Evolutionary conservation across 1,140 invertebrate species (phyloP), one percentile per base, ranked within the genome.

Genomic region (Brevipalpus yothersi): DNA sequence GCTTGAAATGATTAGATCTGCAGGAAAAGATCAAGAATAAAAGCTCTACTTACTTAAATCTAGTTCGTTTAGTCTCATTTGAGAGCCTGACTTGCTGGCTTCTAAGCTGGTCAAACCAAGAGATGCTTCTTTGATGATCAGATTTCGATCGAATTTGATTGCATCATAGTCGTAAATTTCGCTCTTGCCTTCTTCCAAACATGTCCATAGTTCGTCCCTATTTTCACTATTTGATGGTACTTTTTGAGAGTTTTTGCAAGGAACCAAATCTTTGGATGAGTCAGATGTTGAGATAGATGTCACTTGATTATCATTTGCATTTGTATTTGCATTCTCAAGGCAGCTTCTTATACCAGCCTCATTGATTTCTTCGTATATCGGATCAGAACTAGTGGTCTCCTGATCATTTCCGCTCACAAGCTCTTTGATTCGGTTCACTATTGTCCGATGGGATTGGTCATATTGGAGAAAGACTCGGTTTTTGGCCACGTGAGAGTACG

Each of bases 111-210:
- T 17, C 9, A 58, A 12, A 49, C 58, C 58, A 13, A 58, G 15
- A 8, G 58, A 58, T 13, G 58, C 58, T 51, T 45, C 31, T 21
- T 58, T 47, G 10, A 47, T 39, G 13, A 58, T 49, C n/a, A 39
- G 49, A 12, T 58, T 45, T 39, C 41, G 17, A 39, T 58, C 58
- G 13, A 58, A 58, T 43, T 58, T 58, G 10, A 58, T 2, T 12
- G 58, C 58, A 51, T 58, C 58, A 41, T 58, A 58, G 23, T 58
- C 58, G 23, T 58, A 58, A n/a, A 58, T 51, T n/a, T 21, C 12
- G 17, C 42, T 31, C 7, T 47, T 19, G 2, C 19, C 19, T 15
- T 47, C 45, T 47, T 47, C 19, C 13, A n/a, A 47, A 4, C 45
- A 47, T 19, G 13, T 19, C 19, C 45, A 47, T 7, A n/a, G 13